Evolutionary conservation across 1,140 invertebrate genomes (phyloP), one percentile per base, ranked within the genome.

Genomic region (Armadillidium nasatum): DNA sequence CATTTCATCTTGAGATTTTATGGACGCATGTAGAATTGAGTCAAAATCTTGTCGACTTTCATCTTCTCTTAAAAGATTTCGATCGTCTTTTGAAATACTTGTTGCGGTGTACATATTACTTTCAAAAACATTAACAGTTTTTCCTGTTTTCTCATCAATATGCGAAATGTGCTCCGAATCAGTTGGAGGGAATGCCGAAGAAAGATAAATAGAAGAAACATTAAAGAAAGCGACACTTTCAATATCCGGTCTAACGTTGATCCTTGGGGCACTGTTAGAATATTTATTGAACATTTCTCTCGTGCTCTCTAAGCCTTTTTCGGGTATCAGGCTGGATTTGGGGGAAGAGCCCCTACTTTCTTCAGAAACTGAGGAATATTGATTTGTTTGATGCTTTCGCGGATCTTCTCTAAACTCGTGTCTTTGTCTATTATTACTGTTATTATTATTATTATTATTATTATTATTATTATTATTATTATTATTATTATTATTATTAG

Each of bases 121-220:
- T 6, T 3, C 33, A 33, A 33, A 33, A 33, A 33, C 33, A 33
- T 33, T 6, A 33, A 33, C 33, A 33, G 6, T 33, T 33, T 33
- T 6, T 33, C 6, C 33, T 33, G 33, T 7, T 7, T 60, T 19
- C 11, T 60, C 11, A 60, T 60, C 50, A 15, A 60, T 60, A 60
- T 60, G 11, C 50, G 50, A 60, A 60, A 60, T 60, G 50, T 60
- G 2, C 19, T 60, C 7, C 19, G 50, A 60, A 60, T 60, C 50
- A 60, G 19, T 60, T 19, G 19, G 19, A 60, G 50, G 11, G 19
- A 7, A 15, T 60, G 50, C 50, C 50, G 50, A 60, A 60, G 50
- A 19, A 60, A 60, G 50, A 60, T 60, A 60, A 60, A 60, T 60
- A 60, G 50, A 60, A 60, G 50, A 60, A 60, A 19, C 50, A 60